Conservation (phyloP, 1,140 invertebrate species). For the Drosophila kurseongensis region DNA sequence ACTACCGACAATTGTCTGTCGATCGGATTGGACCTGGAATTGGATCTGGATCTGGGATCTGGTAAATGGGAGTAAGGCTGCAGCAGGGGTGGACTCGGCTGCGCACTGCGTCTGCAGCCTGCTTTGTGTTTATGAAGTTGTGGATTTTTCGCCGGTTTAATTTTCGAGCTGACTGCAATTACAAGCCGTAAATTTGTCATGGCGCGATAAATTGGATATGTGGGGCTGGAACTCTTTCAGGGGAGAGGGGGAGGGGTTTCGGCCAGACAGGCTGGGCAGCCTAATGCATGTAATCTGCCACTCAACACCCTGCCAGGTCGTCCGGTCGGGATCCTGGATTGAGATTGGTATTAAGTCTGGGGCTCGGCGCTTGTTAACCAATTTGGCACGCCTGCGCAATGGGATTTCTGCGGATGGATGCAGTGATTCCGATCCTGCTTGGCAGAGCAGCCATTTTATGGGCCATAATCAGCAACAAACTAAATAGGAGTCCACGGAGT, state of each 20-base stretch:
- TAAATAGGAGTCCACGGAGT: constrained; percentile 39
- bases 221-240: neutral
- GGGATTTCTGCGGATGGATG: constrained; percentile 9
- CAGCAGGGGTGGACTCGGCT: neutral
- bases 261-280: constrained; percentile 50
- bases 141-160: constrained; percentile 73
- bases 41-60: constrained; percentile 3
- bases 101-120: constrained; percentile 13
- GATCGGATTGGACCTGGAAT: constrained; percentile 21
- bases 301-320: constrained; percentile 77
- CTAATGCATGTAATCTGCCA: constrained; percentile 83
- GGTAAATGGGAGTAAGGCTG: neutral
- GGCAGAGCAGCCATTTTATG: constrained; percentile 16
- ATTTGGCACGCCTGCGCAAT: constrained; percentile 59
- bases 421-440: neutral
- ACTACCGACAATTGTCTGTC: constrained; percentile 26
- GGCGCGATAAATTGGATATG: constrained; percentile 75
- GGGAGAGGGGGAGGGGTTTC: constrained; percentile 1
- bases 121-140: constrained; percentile 75
- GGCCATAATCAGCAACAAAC: constrained; percentile 76
- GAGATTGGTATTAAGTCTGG: constrained; percentile 15
- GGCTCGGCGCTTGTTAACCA: constrained; percentile 53
- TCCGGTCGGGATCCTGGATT: constrained; percentile 8
- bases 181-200: constrained; percentile 83
- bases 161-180: constrained; percentile 77